phyloP scores from a whole-genome alignment of 2,113 vertebrate genomes.

The Corythornis cristatus region DNA sequence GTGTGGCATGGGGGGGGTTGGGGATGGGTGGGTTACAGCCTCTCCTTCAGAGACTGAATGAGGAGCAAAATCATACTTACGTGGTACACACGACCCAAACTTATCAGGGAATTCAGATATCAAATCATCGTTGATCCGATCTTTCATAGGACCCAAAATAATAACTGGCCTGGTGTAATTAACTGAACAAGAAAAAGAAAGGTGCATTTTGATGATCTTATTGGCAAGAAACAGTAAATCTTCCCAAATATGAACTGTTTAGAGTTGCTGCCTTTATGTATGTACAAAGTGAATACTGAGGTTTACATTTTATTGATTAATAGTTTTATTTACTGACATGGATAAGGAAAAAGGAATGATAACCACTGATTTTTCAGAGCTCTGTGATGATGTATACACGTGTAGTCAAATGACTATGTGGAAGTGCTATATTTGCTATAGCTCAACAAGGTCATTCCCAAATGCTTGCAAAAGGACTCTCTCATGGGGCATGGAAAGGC shows the following conservation, averaged over 20 bases:
- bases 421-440: not conserved
- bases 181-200: slow-evolving; percentile 78
- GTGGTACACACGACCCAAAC: slow-evolving; percentile 97
- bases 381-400: not conserved
- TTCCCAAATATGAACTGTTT: not conserved
- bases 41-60: not conserved
- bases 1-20: not conserved
- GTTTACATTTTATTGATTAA: not conserved
- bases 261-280: not conserved
- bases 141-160: slow-evolving; percentile 98
- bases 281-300: not conserved
- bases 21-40: too few relatives aligned
- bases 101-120: slow-evolving; percentile 98
- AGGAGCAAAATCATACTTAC: slow-evolving; percentile 80
- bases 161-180: slow-evolving; percentile 94
- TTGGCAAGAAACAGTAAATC: not conserved
- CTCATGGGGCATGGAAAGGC: not conserved
- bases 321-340: not conserved
- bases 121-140: slow-evolving; percentile 95
- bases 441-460: not conserved
- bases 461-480: not conserved
- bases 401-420: not conserved
- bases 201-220: not conserved
- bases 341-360: not conserved
- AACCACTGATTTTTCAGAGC: not conserved